These are phyloP conservation scores for Cygnus buccinator DNA, from an alignment of 2,113 vertebrate genomes.

Conservation along the genomic window DNA sequence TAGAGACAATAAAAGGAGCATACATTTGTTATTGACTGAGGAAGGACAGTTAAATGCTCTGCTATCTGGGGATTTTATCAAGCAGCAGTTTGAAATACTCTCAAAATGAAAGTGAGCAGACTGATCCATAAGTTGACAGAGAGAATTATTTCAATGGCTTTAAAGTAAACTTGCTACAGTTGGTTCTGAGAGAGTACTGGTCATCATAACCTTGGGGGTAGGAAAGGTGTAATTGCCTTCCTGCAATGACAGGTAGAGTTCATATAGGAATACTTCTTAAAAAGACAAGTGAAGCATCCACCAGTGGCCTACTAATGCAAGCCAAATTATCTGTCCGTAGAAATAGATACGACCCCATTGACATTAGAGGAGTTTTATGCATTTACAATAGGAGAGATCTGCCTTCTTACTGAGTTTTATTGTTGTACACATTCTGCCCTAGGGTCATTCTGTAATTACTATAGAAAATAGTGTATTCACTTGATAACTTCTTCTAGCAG, in stretches of 20 bases:
- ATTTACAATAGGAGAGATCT: not conserved
- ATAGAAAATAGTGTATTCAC: constrained; percentile 49
- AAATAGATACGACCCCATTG: not conserved
- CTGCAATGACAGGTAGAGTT: not conserved
- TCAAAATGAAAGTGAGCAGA: not conserved
- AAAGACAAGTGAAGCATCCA: not conserved
- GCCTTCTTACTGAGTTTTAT: constrained; percentile 5
- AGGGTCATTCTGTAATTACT: constrained; percentile 50
- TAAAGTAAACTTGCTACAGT: not conserved
- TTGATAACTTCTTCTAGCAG: constrained; percentile 50
- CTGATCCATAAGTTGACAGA: not conserved
- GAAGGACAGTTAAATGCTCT: constrained; percentile 19
- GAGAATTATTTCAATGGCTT: not conserved
- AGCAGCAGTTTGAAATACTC: constrained; percentile 7
- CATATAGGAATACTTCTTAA: not conserved
- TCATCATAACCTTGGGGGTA: constrained; percentile 18
- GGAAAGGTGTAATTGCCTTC: constrained; percentile 6
- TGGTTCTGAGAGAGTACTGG: not conserved
- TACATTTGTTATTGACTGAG: not conserved
- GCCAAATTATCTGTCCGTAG: not conserved
- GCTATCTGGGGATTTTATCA: not conserved
- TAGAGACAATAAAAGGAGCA: not conserved
- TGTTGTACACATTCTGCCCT: constrained; percentile 26
- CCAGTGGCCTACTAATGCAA: not conserved
- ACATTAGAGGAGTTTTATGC: constrained; percentile 17